Evolutionary conservation across 1,140 invertebrate species (phyloP), one percentile per base, ranked within the genome.

Genomic region (Lepidostoma basale): DNA sequence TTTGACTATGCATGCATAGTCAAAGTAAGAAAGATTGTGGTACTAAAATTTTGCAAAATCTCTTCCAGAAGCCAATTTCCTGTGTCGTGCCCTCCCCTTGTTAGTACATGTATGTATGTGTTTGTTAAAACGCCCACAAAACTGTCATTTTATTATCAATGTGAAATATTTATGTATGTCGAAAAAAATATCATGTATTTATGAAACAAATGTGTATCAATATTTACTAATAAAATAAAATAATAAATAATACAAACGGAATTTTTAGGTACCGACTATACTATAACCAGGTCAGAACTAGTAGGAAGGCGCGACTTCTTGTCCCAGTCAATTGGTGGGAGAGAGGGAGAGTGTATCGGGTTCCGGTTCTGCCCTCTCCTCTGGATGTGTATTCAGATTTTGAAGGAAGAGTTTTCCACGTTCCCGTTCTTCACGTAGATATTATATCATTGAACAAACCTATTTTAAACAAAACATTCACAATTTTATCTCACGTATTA

Each of bases 371-470:
- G 12, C 88, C 88, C 0, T 75, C 81, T 5, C 79, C 84, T 10
- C 79, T 83, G 18, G 79, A 80, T 16, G 84, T 89, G 14, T 90
- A 87, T 75, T 76, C 80, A 20, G 82, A 90, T 77, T 89, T 90
- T 70, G 76, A 85, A 20, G 83, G 84, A n/a, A 81, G 86, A 60
- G 73, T 85, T 9, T 88, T 90, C 49, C 76, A 82, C 39, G 85
- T 90, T 3, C 89, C 89, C 0, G 88, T 90, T 25, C 80, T 90
- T 66, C 87, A 90, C 75, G 89, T 89, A 77, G 81, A n/a, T n/a
- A n/a, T n/a, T n/a, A n/a, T n/a, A n/a, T n/a, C n/a, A n/a, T n/a
- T 82, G 73, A 60, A 60, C 26, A 26, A 16, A 62, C 22, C 44
- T 10, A 39, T 20, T 25, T 5, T 62, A n/a, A n/a, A n/a, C n/a